Conservation (phyloP, 2,797 vertebrate genomes). For the Peromyscus attwateri region DNA sequence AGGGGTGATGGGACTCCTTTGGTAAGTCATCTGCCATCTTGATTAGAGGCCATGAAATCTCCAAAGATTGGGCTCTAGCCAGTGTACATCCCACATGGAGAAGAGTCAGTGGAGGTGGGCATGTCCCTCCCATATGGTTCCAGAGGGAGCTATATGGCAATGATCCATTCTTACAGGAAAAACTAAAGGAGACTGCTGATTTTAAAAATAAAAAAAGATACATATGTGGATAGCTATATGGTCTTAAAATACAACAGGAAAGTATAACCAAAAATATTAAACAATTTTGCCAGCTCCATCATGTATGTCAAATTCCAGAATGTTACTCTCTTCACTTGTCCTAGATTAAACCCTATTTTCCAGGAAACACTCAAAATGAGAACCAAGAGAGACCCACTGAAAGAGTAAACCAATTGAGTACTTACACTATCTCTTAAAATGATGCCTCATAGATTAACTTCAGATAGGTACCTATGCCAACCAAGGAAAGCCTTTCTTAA, state of each 20-base stretch:
- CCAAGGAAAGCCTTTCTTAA: neutral
- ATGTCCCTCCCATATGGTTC: neutral
- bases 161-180: neutral
- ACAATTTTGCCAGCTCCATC: neutral
- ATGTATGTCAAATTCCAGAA: neutral
- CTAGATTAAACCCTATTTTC: neutral
- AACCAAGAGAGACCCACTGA: neutral
- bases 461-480: neutral
- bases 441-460: neutral
- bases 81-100: neutral
- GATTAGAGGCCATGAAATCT: neutral
- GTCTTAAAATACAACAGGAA: neutral
- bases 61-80: neutral
- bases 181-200: neutral
- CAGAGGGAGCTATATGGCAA: neutral
- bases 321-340: neutral
- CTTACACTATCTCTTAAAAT: neutral
- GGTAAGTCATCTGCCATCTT: neutral
- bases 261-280: neutral
- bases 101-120: neutral
- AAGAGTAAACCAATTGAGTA: neutral
- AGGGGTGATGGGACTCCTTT: neutral
- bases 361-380: neutral
- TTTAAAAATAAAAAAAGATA: neutral
- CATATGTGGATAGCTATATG: neutral